phyloP scores from a whole-genome alignment of 1,140 invertebrate genomes.

The Hirudo medicinalis region DNA sequence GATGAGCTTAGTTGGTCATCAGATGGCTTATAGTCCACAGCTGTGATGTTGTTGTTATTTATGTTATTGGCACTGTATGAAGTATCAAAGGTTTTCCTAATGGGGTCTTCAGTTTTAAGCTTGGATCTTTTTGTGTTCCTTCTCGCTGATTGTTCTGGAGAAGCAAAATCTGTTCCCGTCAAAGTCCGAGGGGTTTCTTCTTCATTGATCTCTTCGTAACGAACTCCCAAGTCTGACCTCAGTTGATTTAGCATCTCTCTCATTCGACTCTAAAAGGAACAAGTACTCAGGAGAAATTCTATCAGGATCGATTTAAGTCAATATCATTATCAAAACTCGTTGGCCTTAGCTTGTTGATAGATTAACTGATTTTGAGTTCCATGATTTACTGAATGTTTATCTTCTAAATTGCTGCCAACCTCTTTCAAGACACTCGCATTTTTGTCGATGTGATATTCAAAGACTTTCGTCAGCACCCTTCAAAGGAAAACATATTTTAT shows the following conservation, averaged over 20 bases:
- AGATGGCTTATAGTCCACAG: neutral
- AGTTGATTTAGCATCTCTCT: neutral
- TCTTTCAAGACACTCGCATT: neutral
- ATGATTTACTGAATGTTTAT: too few relatives aligned
- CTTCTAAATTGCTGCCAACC: neutral
- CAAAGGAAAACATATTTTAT: too few relatives aligned
- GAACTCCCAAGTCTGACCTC: neutral
- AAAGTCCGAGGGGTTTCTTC: neutral
- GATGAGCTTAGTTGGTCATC: too few relatives aligned
- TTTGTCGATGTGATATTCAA: constrained; percentile 8
- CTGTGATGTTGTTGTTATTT: constrained; percentile 1
- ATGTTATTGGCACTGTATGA: neutral
- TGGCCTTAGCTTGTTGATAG: too few relatives aligned
- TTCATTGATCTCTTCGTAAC: neutral
- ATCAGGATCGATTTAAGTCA: too few relatives aligned
- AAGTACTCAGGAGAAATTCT: too few relatives aligned
- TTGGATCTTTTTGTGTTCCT: neutral
- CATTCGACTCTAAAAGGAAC: neutral
- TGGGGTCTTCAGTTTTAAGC: neutral
- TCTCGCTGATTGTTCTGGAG: neutral
- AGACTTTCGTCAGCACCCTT: neutral
- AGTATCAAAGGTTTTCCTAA: neutral
- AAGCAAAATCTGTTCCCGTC: neutral
- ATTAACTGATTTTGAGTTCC: too few relatives aligned
- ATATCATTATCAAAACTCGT: too few relatives aligned